Percentiles rank a stretch among this genome's conserved stretches.
Evolutionary conservation across 2,888 invertebrate species (phyloP).

Genomic region (Hartigia nigra): DNA sequence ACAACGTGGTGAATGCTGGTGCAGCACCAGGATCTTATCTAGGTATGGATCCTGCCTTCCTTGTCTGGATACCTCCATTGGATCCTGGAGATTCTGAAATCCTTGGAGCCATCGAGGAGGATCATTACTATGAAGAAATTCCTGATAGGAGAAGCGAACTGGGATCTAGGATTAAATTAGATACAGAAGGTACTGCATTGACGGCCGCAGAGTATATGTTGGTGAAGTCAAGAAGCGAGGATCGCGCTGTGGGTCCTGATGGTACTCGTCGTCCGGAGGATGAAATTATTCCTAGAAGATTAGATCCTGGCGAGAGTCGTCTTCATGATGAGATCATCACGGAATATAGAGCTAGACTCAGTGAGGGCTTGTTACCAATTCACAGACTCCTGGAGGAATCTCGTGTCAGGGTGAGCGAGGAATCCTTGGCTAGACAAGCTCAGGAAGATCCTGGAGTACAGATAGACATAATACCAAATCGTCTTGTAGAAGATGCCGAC

Average conservation of each 20-base stretch:
- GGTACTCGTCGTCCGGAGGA: conserved; percentile 13
- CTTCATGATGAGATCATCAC: conserved; percentile 51
- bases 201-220: conserved; percentile 51
- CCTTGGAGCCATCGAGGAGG: conserved; percentile 40
- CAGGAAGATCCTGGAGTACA: conserved; percentile 37
- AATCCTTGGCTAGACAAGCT: conserved; percentile 46
- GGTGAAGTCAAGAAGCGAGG: conserved; percentile 17
- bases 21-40: conserved; percentile 88
- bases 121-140: conserved; percentile 44
- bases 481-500: conserved; percentile 15
- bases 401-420: conserved; percentile 53
- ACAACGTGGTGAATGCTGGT: conserved; percentile 84
- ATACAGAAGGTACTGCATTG: conserved; percentile 50
- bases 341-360: conserved; percentile 50
- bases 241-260: conserved; percentile 2
- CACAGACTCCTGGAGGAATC: conserved; percentile 56
- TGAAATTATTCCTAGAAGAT: conserved; percentile 28
- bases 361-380: conserved; percentile 54
- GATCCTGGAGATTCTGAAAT: conserved; percentile 72
- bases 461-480: conserved; percentile 28
- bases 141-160: conserved; percentile 29
- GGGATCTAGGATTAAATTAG: conserved; percentile 29
- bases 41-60: conserved; percentile 89
- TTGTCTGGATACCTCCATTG: conserved; percentile 88
- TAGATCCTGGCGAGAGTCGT: conserved; percentile 36